Evolutionary conservation across 2,113 vertebrate species (phyloP).

Genomic region (Dipodomys stephensi): DNA sequence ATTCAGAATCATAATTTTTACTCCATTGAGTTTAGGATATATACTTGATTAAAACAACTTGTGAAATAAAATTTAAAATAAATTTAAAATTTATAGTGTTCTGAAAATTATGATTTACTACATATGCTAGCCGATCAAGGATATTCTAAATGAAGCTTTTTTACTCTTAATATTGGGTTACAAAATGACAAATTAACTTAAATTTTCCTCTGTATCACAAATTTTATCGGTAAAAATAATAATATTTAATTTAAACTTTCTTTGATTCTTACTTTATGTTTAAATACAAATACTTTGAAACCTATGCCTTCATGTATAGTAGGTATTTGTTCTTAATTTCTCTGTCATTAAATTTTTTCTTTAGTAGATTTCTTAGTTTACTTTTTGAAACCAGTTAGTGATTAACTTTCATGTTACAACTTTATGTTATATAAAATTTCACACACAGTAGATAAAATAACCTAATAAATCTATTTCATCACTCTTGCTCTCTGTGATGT

Average conservation of each 20-base stretch:
- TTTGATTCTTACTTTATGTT: background rate
- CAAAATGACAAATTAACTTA: background rate
- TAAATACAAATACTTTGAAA: background rate
- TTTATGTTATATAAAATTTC: constrained; percentile 6
- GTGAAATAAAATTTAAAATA: background rate
- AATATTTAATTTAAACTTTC: background rate
- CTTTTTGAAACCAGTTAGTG: background rate
- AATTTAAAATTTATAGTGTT: background rate
- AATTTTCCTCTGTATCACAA: background rate
- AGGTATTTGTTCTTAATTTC: background rate
- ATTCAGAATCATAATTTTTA: constrained; percentile 11
- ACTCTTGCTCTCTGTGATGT: background rate
- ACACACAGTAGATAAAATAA: background rate
- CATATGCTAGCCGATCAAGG: background rate
- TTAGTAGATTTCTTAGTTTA: background rate
- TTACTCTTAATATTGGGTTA: background rate
- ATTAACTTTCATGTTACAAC: background rate
- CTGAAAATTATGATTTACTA: background rate
- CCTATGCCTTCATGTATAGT: background rate
- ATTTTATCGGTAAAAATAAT: background rate
- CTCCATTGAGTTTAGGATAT: background rate
- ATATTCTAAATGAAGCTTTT: background rate
- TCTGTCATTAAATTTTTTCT: background rate
- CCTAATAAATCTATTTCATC: background rate
- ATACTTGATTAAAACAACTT: background rate